A percentile compares a stretch with the other conserved stretches of the same genome.
Evolutionary conservation across 2,888 invertebrate genomes (phyloP).

Genomic region (Caenorhabditis becei): DNA sequence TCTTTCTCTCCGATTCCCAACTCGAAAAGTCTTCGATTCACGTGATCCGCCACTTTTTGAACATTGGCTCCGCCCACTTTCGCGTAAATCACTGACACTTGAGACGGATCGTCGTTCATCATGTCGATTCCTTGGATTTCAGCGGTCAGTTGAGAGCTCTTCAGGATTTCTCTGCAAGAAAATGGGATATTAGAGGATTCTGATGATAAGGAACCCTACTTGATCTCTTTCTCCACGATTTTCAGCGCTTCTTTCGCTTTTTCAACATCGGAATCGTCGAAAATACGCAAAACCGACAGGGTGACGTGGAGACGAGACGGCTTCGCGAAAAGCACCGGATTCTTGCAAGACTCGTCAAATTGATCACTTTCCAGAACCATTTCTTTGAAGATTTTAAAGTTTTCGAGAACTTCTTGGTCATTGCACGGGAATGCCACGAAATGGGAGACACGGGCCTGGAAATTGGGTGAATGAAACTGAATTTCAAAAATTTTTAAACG

Average conservation of each 20-base stretch:
- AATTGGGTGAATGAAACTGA: neutral
- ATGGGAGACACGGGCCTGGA: conserved; percentile 60
- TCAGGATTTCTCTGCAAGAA: conserved; percentile 35
- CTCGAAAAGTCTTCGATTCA: conserved; percentile 33
- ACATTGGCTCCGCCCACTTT: conserved; percentile 57
- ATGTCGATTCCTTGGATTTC: conserved; percentile 64
- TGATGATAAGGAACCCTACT: conserved; percentile 19
- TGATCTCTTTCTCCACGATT: conserved; percentile 39
- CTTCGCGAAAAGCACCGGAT: conserved; percentile 54
- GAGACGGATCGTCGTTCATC: conserved; percentile 69
- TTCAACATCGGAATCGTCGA: conserved; percentile 52
- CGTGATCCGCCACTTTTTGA: conserved; percentile 56
- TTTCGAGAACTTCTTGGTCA: conserved; percentile 45
- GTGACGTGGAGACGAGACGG: conserved; percentile 64
- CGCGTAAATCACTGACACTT: conserved; percentile 64
- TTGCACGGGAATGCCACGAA: conserved; percentile 64
- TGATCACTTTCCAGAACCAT: conserved; percentile 32
- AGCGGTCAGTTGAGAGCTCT: conserved; percentile 9
- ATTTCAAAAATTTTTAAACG: neutral
- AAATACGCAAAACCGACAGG: conserved; percentile 44
- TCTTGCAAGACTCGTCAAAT: conserved; percentile 53
- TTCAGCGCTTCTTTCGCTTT: conserved; percentile 27
- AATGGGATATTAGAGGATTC: neutral
- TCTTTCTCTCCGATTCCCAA: conserved; percentile 25
- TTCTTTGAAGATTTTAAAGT: conserved; percentile 50